These are phyloP conservation scores for Acromyrmex heyeri DNA, from an alignment of 1,140 invertebrate genomes.

Conservation along the genomic window DNA sequence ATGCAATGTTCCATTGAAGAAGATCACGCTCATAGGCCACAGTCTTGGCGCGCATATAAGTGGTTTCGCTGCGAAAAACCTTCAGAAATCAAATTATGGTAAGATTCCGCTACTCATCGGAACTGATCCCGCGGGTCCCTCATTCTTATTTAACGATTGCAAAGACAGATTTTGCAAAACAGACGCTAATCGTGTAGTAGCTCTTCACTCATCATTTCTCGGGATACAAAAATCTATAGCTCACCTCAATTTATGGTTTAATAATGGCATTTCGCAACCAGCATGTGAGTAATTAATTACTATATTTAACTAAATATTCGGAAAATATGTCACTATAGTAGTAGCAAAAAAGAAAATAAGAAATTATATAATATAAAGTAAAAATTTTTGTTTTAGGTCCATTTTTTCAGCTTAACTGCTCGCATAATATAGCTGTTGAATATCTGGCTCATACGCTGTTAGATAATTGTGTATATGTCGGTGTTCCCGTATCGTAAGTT, in stretches of 20 bases:
- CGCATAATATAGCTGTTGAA: constrained; percentile 12
- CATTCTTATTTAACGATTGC: neutral
- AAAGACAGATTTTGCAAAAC: neutral
- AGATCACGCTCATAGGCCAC: constrained; percentile 50
- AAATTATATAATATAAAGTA: neutral
- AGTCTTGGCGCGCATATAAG: constrained; percentile 63
- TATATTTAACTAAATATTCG: neutral
- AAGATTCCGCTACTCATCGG: constrained; percentile 8
- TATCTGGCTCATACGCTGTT: neutral
- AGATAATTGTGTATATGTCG: neutral
- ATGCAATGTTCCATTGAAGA: neutral
- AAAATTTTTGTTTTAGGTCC: constrained; percentile 7
- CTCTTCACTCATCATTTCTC: constrained; percentile 24
- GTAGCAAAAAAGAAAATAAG: neutral
- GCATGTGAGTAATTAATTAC: constrained; percentile 37
- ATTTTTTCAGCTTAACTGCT: neutral
- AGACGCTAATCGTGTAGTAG: constrained; percentile 41
- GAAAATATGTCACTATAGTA: neutral
- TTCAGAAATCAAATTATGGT: neutral
- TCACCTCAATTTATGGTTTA: constrained; percentile 8
- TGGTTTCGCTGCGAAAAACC: constrained; percentile 28
- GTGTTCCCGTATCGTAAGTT: neutral
- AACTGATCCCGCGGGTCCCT: constrained; percentile 49
- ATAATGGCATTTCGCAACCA: constrained; percentile 37
- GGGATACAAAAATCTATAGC: neutral